Evolutionary conservation across 2,113 vertebrate species (phyloP).

Genomic region (Crotalus helleri): DNA sequence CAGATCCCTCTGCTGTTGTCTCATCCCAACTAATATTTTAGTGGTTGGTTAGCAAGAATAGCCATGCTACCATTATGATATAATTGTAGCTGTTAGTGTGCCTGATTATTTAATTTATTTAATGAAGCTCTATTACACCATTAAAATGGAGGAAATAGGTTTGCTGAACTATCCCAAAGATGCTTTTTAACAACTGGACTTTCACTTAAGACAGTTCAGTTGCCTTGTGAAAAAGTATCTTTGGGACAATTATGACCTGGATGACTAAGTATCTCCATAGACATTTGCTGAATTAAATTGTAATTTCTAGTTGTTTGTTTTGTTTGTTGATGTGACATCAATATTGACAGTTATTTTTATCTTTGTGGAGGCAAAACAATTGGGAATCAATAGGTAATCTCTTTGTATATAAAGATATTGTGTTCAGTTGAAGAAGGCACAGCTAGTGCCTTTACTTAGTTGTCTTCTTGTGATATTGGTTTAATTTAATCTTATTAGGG

Average conservation of each 20-base stretch:
- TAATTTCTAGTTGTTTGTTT: conserved; percentile 4
- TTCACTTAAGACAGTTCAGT: too few relatives aligned
- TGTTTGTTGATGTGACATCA: background rate
- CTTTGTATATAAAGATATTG: background rate
- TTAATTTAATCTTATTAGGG: conserved; percentile 37
- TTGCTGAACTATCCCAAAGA: background rate
- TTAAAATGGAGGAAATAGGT: background rate
- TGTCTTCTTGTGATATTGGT: conserved; percentile 23
- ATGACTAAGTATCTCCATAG: too few relatives aligned
- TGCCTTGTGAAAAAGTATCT: too few relatives aligned
- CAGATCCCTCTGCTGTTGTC: background rate
- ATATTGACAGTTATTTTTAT: background rate
- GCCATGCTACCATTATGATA: background rate
- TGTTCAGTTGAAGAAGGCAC: background rate
- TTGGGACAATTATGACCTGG: too few relatives aligned
- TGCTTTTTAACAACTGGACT: too few relatives aligned
- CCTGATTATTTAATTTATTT: background rate
- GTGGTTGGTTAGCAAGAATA: background rate
- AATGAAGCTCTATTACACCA: background rate
- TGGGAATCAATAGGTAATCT: background rate
- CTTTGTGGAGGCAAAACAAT: background rate
- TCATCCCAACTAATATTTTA: background rate
- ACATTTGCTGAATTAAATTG: background rate
- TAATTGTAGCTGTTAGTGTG: background rate
- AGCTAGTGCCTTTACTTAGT: background rate